A percentile compares a stretch with the other conserved stretches of the same genome.
Evolutionary conservation across 2,797 vertebrate species (phyloP).

Genomic region (Crypturellus tataupa): DNA sequence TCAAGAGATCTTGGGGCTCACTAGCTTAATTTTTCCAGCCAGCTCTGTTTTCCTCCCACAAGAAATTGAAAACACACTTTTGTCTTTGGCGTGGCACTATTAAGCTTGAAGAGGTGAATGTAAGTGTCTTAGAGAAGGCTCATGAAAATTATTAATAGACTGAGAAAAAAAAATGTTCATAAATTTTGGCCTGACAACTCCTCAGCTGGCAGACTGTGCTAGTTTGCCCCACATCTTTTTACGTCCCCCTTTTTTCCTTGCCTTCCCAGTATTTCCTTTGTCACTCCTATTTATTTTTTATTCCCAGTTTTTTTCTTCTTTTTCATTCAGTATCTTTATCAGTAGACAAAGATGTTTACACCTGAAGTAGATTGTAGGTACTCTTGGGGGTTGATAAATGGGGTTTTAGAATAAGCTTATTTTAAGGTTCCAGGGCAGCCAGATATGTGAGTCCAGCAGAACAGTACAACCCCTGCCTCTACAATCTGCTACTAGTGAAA

Average conservation of each 20-base stretch:
- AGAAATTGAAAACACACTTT: constrained; percentile 46
- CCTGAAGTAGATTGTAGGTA: constrained; percentile 85
- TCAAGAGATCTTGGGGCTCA: constrained; percentile 69
- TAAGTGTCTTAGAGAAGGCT: constrained; percentile 23
- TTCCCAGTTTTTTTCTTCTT: constrained; percentile 28
- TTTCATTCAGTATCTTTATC: constrained; percentile 54
- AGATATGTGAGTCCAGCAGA: constrained; percentile 35
- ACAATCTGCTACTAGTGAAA: constrained; percentile 87
- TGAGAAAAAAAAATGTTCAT: constrained; percentile 10
- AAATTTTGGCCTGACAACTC: constrained; percentile 28
- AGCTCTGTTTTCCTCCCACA: constrained; percentile 64
- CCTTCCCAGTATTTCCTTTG: not conserved
- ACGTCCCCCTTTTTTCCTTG: constrained; percentile 45
- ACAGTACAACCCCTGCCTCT: constrained; percentile 78
- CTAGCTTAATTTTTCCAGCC: constrained; percentile 78
- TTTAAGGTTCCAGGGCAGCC: constrained; percentile 59
- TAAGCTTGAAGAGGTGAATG: constrained; percentile 44
- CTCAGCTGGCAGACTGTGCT: constrained; percentile 79
- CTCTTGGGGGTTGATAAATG: constrained; percentile 71
- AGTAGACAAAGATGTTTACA: constrained; percentile 86
- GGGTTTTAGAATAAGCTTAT: constrained; percentile 34
- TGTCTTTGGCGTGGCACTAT: constrained; percentile 38
- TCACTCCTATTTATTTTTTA: constrained; percentile 5
- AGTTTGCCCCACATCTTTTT: constrained; percentile 70
- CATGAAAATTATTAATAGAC: not conserved